Evolutionary conservation across 2,888 invertebrate genomes (phyloP), one percentile per base, ranked within the genome.

Genomic region (Phengaris alcon): DNA sequence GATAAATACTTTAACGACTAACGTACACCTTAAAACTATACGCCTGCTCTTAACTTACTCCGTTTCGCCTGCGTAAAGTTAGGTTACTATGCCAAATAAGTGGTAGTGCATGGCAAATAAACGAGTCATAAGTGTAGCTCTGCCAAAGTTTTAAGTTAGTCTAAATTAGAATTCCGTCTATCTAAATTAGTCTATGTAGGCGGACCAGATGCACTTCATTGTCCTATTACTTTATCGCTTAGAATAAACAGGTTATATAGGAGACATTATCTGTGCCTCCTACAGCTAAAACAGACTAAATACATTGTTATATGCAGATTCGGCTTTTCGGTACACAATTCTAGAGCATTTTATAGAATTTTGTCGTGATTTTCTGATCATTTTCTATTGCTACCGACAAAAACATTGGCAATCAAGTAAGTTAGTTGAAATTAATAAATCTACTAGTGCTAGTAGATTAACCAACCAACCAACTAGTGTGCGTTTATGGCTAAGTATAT

Each of bases 1-100:
- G 84, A 86, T 86, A 86, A 87, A 86, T 84, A 82, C 83, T 83
- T 83, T 84, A 82, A 73, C 35, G 35, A 35, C 35, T 35, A 35
- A 35, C 64, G 73, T 77, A 75, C 76, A 75, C 70, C 76, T 75
- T 76, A 75, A 73, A 77, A 69, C 54, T 15, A 54, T 70, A 48
- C 70, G 75, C 57, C 57, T 70, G 55, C 68, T 57, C 55, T 51
- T 68, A 70, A 35, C 35, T 35, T 35, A 35, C 35, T 35, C 54
- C 46, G 51, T 48, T 48, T 7, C 6, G 54, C 22, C 54, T 35
- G 54, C 52, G 69, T 13, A 35, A 22, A 54, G 35, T 13, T 44
- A 6, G 12, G 52, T 8, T 64, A 15, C 64, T 64, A 6, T 64
- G 64, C 35, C 35, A 64, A 64, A 64, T 64, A 35, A 64, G 35